A percentile compares a stretch with the other conserved stretches of the same genome.
Evolutionary conservation across 2,113 vertebrate species (phyloP).

Genomic region (Phaethon lepturus): DNA sequence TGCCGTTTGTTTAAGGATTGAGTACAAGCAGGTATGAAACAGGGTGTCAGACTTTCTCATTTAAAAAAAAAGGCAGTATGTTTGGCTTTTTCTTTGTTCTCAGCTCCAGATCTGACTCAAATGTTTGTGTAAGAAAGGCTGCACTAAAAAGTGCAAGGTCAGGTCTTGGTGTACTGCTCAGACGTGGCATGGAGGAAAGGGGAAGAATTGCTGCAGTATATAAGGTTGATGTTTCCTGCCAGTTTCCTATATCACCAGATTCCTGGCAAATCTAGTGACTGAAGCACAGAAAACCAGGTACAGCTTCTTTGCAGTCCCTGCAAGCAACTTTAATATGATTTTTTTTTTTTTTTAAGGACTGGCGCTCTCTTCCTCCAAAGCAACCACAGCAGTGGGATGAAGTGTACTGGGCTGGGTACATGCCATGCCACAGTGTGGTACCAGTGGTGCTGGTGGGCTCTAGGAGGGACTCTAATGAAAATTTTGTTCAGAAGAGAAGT

Average conservation of each 20-base stretch:
- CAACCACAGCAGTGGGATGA: neutral
- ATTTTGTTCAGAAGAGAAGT: neutral
- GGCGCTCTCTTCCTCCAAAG: neutral
- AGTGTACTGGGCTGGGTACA: neutral
- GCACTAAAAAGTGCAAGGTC: conserved; percentile 10
- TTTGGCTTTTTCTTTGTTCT: neutral
- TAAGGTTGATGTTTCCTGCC: neutral
- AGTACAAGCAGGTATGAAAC: neutral
- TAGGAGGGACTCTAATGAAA: neutral
- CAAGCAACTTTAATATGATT: neutral
- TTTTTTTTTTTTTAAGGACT: neutral
- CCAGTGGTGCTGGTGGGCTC: rapidly evolving
- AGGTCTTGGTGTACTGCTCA: neutral
- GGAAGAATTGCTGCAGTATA: neutral
- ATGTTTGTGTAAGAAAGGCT: neutral
- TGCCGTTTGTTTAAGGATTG: neutral
- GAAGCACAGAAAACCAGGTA: neutral
- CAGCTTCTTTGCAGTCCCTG: neutral
- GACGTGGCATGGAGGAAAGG: neutral
- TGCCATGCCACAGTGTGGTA: rapidly evolving
- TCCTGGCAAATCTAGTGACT: neutral
- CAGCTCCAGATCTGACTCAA: neutral
- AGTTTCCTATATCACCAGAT: neutral
- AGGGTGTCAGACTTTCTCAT: neutral
- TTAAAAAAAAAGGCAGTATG: no score